Evolutionary conservation across 1,140 invertebrate genomes (phyloP), one percentile per base, ranked within the genome.

Genomic region (Scaptomyza graminum): DNA sequence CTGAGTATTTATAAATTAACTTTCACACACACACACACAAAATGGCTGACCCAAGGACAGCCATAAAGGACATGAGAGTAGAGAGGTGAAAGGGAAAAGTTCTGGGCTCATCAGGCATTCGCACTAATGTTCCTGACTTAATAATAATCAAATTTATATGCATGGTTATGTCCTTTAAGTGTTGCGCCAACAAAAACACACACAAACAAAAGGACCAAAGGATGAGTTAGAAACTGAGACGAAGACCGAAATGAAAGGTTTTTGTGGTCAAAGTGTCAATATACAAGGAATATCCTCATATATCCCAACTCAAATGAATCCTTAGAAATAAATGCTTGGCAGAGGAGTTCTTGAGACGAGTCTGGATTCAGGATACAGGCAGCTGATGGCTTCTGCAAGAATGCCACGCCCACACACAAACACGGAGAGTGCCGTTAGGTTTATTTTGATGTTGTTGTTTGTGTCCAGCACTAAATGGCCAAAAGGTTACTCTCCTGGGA

Each of bases 61-160:
- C 18, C 37, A 22, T 5, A 37, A 50, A 62, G 34, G 25, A 31
- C 41, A 34, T 43, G 55, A 9, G 39, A 18, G 34, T 22, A 31
- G 28, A 0, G 6, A 3, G 31, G 31, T 22, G 18, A 22, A 22
- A 22, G 31, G 31, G 6, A 31, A 1, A 31, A 6, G 28, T 7
- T 31, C 31, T 41, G 34, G 43, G 8, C 63, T 76, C 83, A 89
- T 90, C 82, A 89, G 89, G 83, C 83, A 90, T 90, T 79, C 89
- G 66, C 73, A 90, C 79, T 89, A 91, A 91, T 91, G 90, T 91
- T 85, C 82, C 64, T 74, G 83, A 88, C 85, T 91, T 91, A 91
- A 91, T 91, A 91, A 91, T 91, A 91, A 91, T 91, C 90, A 91
- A 91, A 91, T 91, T 91, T 91, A 91, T 91, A 91, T 91, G 90